These are phyloP conservation scores for Bombus confusus DNA, from an alignment of 1,140 invertebrate species.

Conservation along the genomic window DNA sequence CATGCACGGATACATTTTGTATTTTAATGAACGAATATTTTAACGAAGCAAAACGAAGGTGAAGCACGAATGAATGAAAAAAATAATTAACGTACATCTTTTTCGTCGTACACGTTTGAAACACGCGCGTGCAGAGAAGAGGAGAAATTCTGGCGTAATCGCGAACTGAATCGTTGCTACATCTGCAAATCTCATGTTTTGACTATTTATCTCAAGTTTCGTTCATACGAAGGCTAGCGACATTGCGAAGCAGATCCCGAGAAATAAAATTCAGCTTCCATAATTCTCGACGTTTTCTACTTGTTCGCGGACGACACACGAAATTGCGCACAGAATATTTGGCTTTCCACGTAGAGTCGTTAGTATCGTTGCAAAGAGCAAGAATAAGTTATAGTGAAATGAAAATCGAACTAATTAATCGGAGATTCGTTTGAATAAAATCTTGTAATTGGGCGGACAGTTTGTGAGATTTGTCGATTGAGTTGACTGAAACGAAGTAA, in stretches of 20 bases:
- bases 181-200: not conserved
- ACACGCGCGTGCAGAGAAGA: not conserved
- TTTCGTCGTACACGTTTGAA: not conserved
- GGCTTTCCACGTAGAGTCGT: not conserved
- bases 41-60: not conserved
- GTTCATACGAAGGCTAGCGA: not conserved
- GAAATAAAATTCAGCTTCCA: not conserved
- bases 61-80: constrained; percentile 11
- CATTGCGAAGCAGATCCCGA: not conserved
- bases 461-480: too few species aligned
- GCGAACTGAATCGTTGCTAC: too few species aligned
- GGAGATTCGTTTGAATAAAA: too few species aligned
- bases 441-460: too few species aligned
- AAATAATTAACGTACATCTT: constrained; percentile 8
- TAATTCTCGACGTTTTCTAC: not conserved
- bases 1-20: not conserved
- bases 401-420: too few species aligned
- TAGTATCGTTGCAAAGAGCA: not conserved
- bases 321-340: not conserved
- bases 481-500: too few species aligned
- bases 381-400: too few species aligned
- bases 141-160: not conserved
- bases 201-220: not conserved
- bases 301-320: not conserved
- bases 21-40: constrained; percentile 18